Evolutionary conservation across 2,888 invertebrate genomes (phyloP), one percentile per base, ranked within the genome.

Genomic region (Acanthoscelides obtectus): DNA sequence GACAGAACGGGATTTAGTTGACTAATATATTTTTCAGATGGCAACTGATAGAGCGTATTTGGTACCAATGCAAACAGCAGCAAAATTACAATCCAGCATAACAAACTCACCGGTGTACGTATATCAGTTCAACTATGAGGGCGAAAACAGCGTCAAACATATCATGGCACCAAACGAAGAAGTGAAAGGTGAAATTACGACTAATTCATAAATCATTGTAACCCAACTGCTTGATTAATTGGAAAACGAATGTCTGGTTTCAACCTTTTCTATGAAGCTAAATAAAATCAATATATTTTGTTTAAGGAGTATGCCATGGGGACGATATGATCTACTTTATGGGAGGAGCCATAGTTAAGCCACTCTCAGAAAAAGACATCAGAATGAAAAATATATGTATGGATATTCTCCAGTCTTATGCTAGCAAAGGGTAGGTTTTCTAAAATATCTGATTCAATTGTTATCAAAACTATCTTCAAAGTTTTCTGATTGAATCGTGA

Each of bases 101-200:
- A 66, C 2, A n/a, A 45, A 69, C 65, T 71, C 71, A 3, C 69
- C 71, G 19, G 69, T 71, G n/a, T 71, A 71, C 20, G 68, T 22
- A 19, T 71, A 71, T 20, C 17, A 22, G 1, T 70, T 70, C 67
- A 67, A 63, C 22, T 70, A 67, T 27, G n/a, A 64, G 6, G 66
- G 66, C 19, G 22, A 20, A 12, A 66, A 66, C 66, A 66, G 66
- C 22, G 12, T 66, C 21, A 66, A 22, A 20, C 2, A 6, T 20
- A 3, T 66, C 1, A 2, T 66, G 8, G 5, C 45, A 6, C 68
- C 21, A 1, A 2, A 68, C 5, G 19, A 4, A 8, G 20, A 20
- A 66, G 1, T 22, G 20, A 6, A 20, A 66, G 66, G 66, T 66
- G 20, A 20, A 12, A 25, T 25, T 25, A 25, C 4, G 4, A 25